Conservation (phyloP, 1,140 invertebrate genomes). For the Drosophila baimaii region DNA sequence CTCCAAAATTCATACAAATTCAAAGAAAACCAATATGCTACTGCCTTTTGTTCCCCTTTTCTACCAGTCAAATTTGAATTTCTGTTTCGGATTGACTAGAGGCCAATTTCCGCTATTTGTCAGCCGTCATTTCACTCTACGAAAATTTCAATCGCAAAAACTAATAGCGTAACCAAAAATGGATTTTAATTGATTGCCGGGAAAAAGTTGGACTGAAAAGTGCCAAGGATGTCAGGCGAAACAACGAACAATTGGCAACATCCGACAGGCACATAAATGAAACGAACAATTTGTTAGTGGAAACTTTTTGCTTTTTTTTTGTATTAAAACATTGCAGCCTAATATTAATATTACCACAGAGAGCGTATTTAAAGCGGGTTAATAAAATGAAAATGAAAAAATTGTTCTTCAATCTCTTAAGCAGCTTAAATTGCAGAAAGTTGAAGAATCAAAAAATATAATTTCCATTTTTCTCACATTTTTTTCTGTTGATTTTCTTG, state of each 20-base stretch:
- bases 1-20: too few relatives aligned
- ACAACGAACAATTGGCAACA: conserved; percentile 36
- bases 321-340: not conserved
- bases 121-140: conserved; percentile 43
- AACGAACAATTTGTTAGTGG: conserved; percentile 4
- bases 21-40: not conserved
- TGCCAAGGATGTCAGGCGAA: conserved; percentile 52
- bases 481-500: conserved; percentile 9
- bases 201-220: conserved; percentile 28
- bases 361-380: not conserved
- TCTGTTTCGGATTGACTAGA: not conserved
- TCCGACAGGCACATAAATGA: conserved; percentile 26
- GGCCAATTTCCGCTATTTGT: conserved; percentile 22
- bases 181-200: conserved; percentile 65
- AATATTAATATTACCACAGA: not conserved
- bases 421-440: not conserved
- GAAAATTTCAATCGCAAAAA: conserved; percentile 19
- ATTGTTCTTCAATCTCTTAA: conserved; percentile 2
- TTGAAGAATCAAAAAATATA: not conserved
- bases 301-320: not conserved
- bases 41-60: not conserved
- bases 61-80: not conserved
- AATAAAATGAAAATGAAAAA: not conserved
- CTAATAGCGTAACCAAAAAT: conserved; percentile 40
- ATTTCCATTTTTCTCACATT: not conserved